These are phyloP conservation scores for Strongylocentrotus purpuratus DNA, from an alignment of 35 echinoderm and acorn worm genomes.

Conservation along the genomic window DNA sequence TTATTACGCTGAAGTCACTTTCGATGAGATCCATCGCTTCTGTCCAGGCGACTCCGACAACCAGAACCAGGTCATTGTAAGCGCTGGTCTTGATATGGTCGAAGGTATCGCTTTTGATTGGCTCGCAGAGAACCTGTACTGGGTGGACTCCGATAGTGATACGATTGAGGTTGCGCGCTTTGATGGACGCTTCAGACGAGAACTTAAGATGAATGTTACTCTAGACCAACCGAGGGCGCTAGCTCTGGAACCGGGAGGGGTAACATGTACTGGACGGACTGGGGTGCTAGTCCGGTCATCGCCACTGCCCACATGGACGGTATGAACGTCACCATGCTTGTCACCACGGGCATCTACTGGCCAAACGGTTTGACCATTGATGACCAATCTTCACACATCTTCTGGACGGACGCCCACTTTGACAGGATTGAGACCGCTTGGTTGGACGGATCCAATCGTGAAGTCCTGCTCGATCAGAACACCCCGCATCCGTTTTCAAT, in stretches of 20 bases:
- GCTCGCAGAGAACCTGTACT: conserved; percentile 88
- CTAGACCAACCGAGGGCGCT: conserved; percentile 81
- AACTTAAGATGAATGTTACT: conserved; percentile 46
- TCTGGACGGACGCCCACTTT: conserved; percentile 89
- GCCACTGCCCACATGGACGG: conserved; percentile 78
- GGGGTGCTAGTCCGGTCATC: conserved; percentile 70
- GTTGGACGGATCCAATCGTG: conserved; percentile 65
- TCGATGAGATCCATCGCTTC: too few species aligned
- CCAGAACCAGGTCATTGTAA: too few species aligned
- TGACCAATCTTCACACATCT: conserved; percentile 64
- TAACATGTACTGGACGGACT: conserved; percentile 93
- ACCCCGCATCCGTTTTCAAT: conserved; percentile 90
- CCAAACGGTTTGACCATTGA: conserved; percentile 94
- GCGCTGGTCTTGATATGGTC: conserved; percentile 59
- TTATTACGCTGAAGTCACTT: too few species aligned
- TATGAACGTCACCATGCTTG: not conserved
- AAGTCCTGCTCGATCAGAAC: conserved; percentile 62
- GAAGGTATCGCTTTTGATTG: conserved; percentile 95
- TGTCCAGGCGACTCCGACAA: too few species aligned
- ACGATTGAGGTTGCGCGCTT: conserved; percentile 84
- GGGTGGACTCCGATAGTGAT: conserved; percentile 75
- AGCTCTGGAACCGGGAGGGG: conserved; percentile 84
- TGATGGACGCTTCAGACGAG: conserved; percentile 66
- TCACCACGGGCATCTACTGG: conserved; percentile 70
- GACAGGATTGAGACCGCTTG: conserved; percentile 80